Percentiles rank a stretch among this genome's conserved stretches.
These are phyloP conservation scores for Chaetorhynchus papuensis DNA, from an alignment of 2,113 vertebrate genomes.

Conservation along the genomic window DNA sequence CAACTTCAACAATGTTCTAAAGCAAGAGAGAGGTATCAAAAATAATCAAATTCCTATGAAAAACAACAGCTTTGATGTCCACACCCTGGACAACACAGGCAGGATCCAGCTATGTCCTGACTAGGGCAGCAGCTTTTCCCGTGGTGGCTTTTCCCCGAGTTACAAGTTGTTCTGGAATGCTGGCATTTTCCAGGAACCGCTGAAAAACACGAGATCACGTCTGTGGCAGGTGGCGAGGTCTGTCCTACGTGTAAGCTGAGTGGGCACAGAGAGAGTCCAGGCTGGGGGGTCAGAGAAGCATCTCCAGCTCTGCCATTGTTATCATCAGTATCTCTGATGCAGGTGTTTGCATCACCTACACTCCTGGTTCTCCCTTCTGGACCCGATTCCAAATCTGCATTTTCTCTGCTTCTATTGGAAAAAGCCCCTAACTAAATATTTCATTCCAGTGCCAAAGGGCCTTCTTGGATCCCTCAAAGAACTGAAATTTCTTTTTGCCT, in stretches of 20 bases:
- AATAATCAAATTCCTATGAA: neutral
- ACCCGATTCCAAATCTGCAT: neutral
- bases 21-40: neutral
- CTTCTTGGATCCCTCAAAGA: neutral
- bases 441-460: neutral
- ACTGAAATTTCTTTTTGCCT: neutral
- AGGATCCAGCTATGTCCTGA: neutral
- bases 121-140: neutral
- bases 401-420: neutral
- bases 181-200: neutral
- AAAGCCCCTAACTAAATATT: neutral
- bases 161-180: accelerated
- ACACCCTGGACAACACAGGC: neutral
- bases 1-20: neutral
- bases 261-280: neutral
- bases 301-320: neutral
- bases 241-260: neutral
- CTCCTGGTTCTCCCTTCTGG: neutral
- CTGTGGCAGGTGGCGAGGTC: neutral
- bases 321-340: neutral
- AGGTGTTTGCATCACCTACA: neutral
- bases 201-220: neutral
- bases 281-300: neutral
- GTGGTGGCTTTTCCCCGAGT: neutral
- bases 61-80: neutral